Conservation (phyloP, 2,888 invertebrate species). For the Gymnocheta viridis region DNA sequence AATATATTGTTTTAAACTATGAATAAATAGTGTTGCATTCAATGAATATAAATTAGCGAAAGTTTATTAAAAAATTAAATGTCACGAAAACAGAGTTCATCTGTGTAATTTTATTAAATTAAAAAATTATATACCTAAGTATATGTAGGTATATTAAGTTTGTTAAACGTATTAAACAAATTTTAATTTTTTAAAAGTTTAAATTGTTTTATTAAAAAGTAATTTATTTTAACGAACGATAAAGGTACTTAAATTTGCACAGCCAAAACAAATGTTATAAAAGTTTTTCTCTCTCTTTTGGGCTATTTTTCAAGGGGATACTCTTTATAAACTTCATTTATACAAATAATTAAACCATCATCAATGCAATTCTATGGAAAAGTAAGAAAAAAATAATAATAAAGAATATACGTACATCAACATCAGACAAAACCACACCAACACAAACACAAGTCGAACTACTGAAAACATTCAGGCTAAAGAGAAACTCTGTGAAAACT, state of each 20-base stretch:
- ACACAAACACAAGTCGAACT: conserved; percentile 4
- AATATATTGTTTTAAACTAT: no score
- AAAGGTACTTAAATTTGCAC: conserved; percentile 37
- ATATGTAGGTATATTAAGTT: no score
- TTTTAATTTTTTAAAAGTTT: conserved; percentile 32
- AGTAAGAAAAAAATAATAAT: conserved; percentile 46
- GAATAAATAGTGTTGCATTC: no score
- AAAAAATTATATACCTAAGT: no score
- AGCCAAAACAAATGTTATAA: not conserved
- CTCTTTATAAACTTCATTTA: conserved; percentile 59
- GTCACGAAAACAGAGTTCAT: no score
- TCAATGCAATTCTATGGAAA: conserved; percentile 62
- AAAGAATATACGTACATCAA: conserved; percentile 35
- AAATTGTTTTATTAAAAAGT: conserved; percentile 17
- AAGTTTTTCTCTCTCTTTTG: conserved; percentile 19
- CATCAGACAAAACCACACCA: conserved; percentile 59
- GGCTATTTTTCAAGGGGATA: conserved; percentile 49
- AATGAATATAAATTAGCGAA: no score
- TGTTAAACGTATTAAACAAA: no score
- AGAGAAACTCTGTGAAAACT: conserved; percentile 62
- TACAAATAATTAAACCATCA: conserved; percentile 64
- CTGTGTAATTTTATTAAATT: not conserved
- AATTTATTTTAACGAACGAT: conserved; percentile 28
- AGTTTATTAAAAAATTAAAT: no score
- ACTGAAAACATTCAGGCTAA: conserved; percentile 33